These are phyloP conservation scores for Scylla paramamosain DNA, from an alignment of 1,140 invertebrate genomes.

Conservation along the genomic window DNA sequence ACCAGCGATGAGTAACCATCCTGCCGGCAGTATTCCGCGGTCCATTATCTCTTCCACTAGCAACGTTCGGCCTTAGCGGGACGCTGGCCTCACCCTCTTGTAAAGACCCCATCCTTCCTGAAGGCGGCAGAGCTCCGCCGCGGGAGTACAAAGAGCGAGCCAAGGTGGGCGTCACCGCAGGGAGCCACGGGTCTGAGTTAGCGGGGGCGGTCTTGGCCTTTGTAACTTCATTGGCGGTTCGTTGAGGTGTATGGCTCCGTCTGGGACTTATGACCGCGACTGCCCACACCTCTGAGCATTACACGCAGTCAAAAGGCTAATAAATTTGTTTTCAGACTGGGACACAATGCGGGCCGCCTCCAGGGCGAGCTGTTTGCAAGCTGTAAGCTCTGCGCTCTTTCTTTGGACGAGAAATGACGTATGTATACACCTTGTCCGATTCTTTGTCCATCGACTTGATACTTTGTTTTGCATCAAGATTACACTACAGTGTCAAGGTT, in stretches of 20 bases:
- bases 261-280: slow-evolving; percentile 66
- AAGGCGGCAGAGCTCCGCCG: not conserved
- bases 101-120: not conserved
- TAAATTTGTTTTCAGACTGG: slow-evolving; percentile 76
- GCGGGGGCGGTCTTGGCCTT: slow-evolving; percentile 58
- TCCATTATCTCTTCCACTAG: not conserved
- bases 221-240: slow-evolving; percentile 67
- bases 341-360: slow-evolving; percentile 61
- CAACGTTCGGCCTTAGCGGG: not conserved
- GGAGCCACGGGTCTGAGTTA: slow-evolving; percentile 39
- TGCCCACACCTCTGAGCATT: slow-evolving; percentile 75
- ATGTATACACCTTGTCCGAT: slow-evolving; percentile 73
- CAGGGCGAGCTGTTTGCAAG: slow-evolving; percentile 75
- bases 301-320: slow-evolving; percentile 75
- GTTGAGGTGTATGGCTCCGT: slow-evolving; percentile 60
- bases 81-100: not conserved
- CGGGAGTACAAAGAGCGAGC: not conserved
- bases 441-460: slow-evolving; percentile 56
- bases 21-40: not conserved
- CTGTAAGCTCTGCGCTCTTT: slow-evolving; percentile 71
- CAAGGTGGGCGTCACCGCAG: not conserved
- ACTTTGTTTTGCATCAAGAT: not conserved
- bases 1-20: not conserved
- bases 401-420: slow-evolving; percentile 73
- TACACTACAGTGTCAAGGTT: not conserved